Evolutionary conservation across 2,113 vertebrate genomes (phyloP).

Genomic region (Poeciliopsis retropinna): DNA sequence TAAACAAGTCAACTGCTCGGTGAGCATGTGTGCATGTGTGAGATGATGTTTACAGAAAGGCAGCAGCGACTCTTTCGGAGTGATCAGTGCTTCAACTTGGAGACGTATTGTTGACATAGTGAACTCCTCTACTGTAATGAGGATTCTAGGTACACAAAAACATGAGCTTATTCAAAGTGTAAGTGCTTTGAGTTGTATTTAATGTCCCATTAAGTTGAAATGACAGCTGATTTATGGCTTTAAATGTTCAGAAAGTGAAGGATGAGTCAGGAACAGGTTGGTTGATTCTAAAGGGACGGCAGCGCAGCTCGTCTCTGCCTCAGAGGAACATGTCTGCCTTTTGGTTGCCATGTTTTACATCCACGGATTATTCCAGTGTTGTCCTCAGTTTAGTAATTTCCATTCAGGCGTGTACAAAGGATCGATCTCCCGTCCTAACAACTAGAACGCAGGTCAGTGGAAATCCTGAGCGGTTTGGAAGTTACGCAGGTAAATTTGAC

Average conservation of each 20-base stretch:
- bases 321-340: slow-evolving; percentile 1
- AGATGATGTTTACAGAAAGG: slow-evolving; percentile 12
- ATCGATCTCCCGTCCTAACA: slow-evolving; percentile 16
- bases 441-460: slow-evolving; percentile 25
- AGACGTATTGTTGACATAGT: neutral
- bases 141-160: neutral
- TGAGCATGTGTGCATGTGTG: too few species aligned
- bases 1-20: slow-evolving; percentile 5
- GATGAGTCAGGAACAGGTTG: slow-evolving; percentile 7
- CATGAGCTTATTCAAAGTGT: neutral
- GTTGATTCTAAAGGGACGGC: neutral
- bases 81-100: slow-evolving; percentile 10
- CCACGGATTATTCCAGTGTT: neutral
- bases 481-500: neutral
- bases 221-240: slow-evolving; percentile 8
- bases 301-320: neutral
- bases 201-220: slow-evolving; percentile 30
- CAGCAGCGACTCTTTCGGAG: slow-evolving; percentile 30
- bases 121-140: too few species aligned
- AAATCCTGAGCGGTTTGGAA: slow-evolving; percentile 23
- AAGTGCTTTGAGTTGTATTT: slow-evolving; percentile 2
- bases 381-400: slow-evolving; percentile 28
- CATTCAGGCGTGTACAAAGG: neutral
- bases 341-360: slow-evolving; percentile 14
- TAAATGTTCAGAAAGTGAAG: slow-evolving; percentile 34